Percentiles rank a stretch among this genome's conserved stretches.
phyloP scores from a whole-genome alignment of 1,140 invertebrate genomes.

The Drosophila arawakana region DNA sequence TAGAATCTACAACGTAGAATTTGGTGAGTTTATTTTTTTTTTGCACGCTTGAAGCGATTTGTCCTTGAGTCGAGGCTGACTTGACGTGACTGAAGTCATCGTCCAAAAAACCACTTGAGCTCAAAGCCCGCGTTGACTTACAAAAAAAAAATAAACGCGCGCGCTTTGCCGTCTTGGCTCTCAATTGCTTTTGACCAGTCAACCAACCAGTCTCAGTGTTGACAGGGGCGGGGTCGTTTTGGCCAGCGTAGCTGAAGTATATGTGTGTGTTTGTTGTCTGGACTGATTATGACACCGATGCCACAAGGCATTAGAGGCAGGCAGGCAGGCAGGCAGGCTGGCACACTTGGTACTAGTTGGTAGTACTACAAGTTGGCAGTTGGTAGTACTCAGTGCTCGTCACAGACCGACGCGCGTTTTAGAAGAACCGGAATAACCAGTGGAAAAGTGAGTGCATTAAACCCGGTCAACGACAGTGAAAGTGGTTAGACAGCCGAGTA shows the following conservation, averaged over 20 bases:
- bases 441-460: constrained; percentile 80
- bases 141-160: constrained; percentile 30
- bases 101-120: constrained; percentile 54
- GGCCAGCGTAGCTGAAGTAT: background rate
- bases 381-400: constrained; percentile 17
- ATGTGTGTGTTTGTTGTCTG: constrained; percentile 37
- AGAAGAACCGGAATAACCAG: constrained; percentile 81
- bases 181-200: constrained; percentile 16
- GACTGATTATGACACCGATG: constrained; percentile 76
- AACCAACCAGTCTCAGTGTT: constrained; percentile 26
- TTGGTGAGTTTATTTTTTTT: constrained; percentile 21
- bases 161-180: constrained; percentile 8
- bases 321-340: constrained; percentile 2
- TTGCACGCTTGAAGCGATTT: constrained; percentile 77
- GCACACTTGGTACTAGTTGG: too few species aligned
- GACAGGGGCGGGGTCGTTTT: constrained; percentile 9
- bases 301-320: constrained; percentile 49
- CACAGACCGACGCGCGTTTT: constrained; percentile 58
- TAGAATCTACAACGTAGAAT: constrained; percentile 44
- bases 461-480: constrained; percentile 78
- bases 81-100: constrained; percentile 56
- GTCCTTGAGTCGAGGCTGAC: constrained; percentile 70
- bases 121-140: constrained; percentile 49
- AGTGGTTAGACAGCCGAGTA: constrained; percentile 58
- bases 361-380: too few species aligned